Conservation (phyloP, 2,113 vertebrate genomes). For the Mus pahari region DNA sequence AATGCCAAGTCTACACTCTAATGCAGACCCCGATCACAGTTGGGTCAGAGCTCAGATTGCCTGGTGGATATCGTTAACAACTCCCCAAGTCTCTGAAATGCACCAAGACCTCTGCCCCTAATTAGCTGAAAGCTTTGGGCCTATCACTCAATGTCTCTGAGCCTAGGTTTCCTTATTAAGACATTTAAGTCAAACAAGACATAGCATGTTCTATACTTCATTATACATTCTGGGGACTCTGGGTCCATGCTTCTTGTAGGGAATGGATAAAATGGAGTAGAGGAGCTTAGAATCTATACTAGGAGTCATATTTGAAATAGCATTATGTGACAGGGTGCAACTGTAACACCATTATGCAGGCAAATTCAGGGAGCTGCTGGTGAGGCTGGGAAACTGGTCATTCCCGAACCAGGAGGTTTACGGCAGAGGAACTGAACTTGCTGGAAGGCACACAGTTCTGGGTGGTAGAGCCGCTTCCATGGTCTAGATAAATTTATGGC, state of each 20-base stretch:
- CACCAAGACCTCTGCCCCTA: slow-evolving; percentile 74
- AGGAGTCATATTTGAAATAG: slow-evolving; percentile 22
- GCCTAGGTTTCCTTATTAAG: slow-evolving; percentile 67
- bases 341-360: background rate
- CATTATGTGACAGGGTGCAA: background rate
- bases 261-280: slow-evolving; percentile 7
- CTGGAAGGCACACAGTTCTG: background rate
- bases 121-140: slow-evolving; percentile 70
- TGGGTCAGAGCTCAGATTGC: slow-evolving; percentile 21
- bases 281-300: background rate
- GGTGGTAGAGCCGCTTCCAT: background rate
- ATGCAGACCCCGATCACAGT: background rate
- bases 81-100: slow-evolving; percentile 51
- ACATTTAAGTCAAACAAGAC: slow-evolving; percentile 45
- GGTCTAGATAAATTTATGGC: background rate
- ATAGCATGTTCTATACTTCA: background rate
- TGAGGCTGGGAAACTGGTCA: background rate
- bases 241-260: background rate
- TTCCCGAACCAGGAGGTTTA: background rate
- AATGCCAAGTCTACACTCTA: background rate
- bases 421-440: background rate
- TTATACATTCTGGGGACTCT: background rate
- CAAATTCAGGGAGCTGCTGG: background rate
- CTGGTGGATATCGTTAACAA: slow-evolving; percentile 54
- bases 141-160: slow-evolving; percentile 76